A percentile compares a stretch with the other conserved stretches of the same genome.
Conservation (phyloP, 2,797 vertebrate genomes). For the Cichlasoma orientale region DNA sequence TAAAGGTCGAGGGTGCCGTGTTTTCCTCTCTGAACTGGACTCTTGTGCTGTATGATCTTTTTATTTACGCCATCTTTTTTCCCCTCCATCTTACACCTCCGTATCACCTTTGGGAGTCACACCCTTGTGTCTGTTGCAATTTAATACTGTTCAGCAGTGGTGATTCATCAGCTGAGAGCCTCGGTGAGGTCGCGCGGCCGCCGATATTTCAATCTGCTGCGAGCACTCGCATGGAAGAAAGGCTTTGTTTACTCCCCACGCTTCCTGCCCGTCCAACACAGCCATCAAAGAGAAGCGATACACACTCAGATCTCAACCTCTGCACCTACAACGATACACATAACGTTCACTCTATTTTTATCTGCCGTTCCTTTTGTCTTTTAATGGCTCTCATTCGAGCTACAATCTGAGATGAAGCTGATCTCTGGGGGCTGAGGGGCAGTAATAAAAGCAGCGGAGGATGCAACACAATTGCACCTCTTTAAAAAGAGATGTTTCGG, state of each 20-base stretch:
- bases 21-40: not conserved
- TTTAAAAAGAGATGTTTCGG: not conserved
- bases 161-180: constrained; percentile 34
- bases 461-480: not conserved
- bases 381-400: not conserved
- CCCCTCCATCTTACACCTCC: constrained; percentile 11
- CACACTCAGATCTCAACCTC: not conserved
- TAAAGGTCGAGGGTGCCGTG: not conserved
- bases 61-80: accelerated
- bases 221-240: not conserved
- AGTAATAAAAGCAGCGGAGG: not conserved
- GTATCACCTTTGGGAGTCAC: constrained; percentile 19
- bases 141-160: constrained; percentile 6
- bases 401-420: not conserved
- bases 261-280: constrained; percentile 6
- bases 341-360: constrained; percentile 20
- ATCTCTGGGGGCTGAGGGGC: not conserved
- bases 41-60: not conserved
- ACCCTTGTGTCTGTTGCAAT: constrained; percentile 17
- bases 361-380: not conserved
- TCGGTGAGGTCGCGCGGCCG: not conserved
- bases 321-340: constrained; percentile 2
- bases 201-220: constrained; percentile 27
- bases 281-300: not conserved
- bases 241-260: constrained; percentile 36